These are phyloP conservation scores for Pyrrhura leucotis DNA, from an alignment of 2,797 vertebrate genomes.

Conservation along the genomic window DNA sequence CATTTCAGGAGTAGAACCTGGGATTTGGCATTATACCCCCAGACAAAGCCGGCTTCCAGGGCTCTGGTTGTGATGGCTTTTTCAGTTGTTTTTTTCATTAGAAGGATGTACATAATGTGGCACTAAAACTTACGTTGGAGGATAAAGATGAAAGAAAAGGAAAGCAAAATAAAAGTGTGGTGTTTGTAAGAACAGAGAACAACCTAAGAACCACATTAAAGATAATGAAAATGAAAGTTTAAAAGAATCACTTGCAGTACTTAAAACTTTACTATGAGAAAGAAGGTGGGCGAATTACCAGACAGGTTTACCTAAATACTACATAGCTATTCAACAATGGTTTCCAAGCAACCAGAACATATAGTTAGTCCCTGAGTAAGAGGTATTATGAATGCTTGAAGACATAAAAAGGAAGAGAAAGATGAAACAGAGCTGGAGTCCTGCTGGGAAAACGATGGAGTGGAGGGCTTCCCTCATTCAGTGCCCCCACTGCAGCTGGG, in stretches of 20 bases:
- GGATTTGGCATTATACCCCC: background rate
- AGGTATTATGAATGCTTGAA: background rate
- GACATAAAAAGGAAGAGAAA: slow-evolving; percentile 9
- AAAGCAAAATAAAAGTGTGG: background rate
- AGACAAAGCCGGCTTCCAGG: background rate
- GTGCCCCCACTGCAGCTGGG: fast-evolving
- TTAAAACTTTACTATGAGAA: slow-evolving; percentile 5
- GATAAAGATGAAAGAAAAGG: background rate
- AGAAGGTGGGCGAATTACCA: background rate
- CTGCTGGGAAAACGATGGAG: background rate
- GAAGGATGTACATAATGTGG: background rate
- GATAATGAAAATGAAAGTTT: background rate
- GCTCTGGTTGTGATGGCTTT: background rate
- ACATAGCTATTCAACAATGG: slow-evolving; percentile 17
- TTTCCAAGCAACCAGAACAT: slow-evolving; percentile 61
- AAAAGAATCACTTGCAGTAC: background rate
- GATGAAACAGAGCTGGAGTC: background rate
- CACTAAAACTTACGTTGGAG: background rate
- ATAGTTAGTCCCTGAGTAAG: slow-evolving; percentile 11
- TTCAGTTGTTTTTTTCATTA: background rate
- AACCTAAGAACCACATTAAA: background rate
- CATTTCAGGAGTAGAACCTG: background rate
- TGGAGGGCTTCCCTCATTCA: fast-evolving
- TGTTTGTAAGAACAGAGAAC: background rate
- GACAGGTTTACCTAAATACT: background rate